A percentile compares a stretch with the other conserved stretches of the same genome.
Conservation (phyloP, 1,140 invertebrate genomes). For the Atta colombica region DNA sequence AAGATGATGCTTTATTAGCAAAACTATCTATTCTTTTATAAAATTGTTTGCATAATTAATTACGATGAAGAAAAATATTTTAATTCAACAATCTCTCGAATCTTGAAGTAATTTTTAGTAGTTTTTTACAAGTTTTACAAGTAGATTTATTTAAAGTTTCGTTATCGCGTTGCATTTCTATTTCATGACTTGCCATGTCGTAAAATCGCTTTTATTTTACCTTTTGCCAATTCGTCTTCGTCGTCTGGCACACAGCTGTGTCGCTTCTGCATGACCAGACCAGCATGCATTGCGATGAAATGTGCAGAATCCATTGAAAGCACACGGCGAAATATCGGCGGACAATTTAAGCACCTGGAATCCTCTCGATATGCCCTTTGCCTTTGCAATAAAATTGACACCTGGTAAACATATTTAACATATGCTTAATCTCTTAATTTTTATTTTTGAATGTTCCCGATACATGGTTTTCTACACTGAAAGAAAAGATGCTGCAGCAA, state of each 20-base stretch:
- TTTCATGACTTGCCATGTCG: not conserved
- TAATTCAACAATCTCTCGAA: not conserved
- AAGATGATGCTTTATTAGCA: not conserved
- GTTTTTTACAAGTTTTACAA: not conserved
- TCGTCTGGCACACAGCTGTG: slow-evolving; percentile 71
- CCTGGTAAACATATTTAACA: slow-evolving; percentile 81
- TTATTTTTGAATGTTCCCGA: slow-evolving; percentile 22
- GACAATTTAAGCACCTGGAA: slow-evolving; percentile 71
- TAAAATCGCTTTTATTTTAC: slow-evolving; percentile 5
- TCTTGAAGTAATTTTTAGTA: not conserved
- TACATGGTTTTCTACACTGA: slow-evolving; percentile 15
- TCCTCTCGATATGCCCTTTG: slow-evolving; percentile 41
- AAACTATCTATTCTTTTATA: slow-evolving; percentile 20
- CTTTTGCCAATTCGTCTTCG: slow-evolving; percentile 40
- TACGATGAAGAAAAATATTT: no score
- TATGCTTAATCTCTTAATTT: slow-evolving; percentile 70
- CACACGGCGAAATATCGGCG: slow-evolving; percentile 44
- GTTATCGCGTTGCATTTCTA: not conserved
- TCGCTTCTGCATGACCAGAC: slow-evolving; percentile 58
- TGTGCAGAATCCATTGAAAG: slow-evolving; percentile 73
- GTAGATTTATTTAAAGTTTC: not conserved
- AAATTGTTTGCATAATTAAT: not conserved
- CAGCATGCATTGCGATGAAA: slow-evolving; percentile 69
- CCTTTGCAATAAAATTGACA: slow-evolving; percentile 72
- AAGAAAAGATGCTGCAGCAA: no score